Conservation (phyloP, 2,797 vertebrate genomes). For the Neomorphus geoffroyi region DNA sequence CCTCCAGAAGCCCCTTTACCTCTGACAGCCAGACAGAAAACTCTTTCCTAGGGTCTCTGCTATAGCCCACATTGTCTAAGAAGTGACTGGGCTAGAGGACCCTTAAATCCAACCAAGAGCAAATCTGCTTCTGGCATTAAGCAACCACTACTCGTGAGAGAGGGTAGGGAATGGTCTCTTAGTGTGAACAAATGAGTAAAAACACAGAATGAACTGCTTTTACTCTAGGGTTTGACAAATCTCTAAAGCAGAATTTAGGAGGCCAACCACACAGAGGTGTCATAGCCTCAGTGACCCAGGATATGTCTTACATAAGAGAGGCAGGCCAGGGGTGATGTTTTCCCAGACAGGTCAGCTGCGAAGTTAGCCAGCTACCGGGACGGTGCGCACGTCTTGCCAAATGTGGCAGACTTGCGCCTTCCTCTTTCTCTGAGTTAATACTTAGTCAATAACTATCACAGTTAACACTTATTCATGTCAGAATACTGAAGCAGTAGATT, state of each 20-base stretch:
- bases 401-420: neutral
- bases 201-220: neutral
- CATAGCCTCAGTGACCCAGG: neutral
- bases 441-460: neutral
- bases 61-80: neutral
- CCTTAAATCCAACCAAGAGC: neutral
- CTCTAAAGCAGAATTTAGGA: neutral
- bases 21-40: neutral
- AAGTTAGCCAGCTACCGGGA: neutral
- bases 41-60: neutral
- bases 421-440: neutral
- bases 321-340: neutral
- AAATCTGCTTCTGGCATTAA: neutral
- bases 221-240: neutral
- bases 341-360: neutral
- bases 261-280: accelerated
- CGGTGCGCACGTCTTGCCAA: neutral
- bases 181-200: neutral
- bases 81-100: neutral
- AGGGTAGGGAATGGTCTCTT: neutral
- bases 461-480: neutral
- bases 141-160: neutral
- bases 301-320: neutral
- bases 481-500: neutral
- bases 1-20: neutral